Evolutionary conservation across 2,888 invertebrate species (phyloP), one percentile per base, ranked within the genome.

Genomic region (Drosophila paranaensis): DNA sequence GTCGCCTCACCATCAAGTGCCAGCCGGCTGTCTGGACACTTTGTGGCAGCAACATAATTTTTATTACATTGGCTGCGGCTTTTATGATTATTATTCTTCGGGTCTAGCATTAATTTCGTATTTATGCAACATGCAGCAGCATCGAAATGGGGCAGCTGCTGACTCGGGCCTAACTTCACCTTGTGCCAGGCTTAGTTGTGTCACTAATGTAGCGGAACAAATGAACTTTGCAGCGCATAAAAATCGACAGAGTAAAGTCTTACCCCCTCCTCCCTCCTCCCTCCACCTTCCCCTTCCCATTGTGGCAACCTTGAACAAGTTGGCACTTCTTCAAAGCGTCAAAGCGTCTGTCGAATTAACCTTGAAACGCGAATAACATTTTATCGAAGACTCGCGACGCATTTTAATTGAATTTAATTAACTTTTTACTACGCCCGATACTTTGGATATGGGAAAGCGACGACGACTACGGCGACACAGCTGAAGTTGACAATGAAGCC

Each of bases 361-460:
- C 86, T 87, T 87, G 90, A 87, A 88, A 71, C 70, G 65, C 71
- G 79, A 85, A 86, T 89, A 89, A 89, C 90, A 86, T 83, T 88
- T 89, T 67, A 82, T 86, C 90, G 86, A 89, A 88, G 83, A 89
- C 90, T 70, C 77, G 88, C 79, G 53, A 73, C 90, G 86, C 86
- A 87, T 87, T 87, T 87, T 87, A 89, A 87, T 87, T 87, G 83
- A 89, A 88, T 88, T 89, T 89, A 87, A 87, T 87, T 89, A 89
- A 82, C 77, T 85, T 88, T 84, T 83, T 69, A 72, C 75, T 78
- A 78, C 72, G 75, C 54, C 77, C 78, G 71, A 89, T 89, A 82
- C 85, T 88, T 89, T 82, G 88, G 78, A 84, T 89, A 89, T 87
- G 89, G 84, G 82, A 89, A 84, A 88, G 69, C 74, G 42, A 43